These are phyloP conservation scores for Mus pahari DNA, from an alignment of 2,113 vertebrate genomes.

Conservation along the genomic window DNA sequence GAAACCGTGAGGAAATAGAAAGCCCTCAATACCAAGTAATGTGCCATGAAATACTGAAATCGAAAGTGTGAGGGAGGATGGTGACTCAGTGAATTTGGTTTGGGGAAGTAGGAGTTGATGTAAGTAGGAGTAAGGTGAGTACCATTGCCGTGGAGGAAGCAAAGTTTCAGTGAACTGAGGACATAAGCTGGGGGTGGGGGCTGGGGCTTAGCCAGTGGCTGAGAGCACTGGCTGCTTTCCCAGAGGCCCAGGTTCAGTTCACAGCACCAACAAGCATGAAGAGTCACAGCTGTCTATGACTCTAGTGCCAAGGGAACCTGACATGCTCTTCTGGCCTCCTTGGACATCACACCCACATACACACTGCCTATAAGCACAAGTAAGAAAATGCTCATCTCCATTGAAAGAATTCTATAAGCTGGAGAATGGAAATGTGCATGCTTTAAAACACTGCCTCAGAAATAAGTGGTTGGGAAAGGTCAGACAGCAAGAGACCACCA, in stretches of 20 bases:
- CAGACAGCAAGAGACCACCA: neutral
- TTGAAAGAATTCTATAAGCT: neutral
- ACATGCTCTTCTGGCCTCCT: neutral
- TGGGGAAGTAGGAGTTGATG: neutral
- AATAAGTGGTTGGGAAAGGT: neutral
- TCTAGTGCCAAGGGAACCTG: neutral
- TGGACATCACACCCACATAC: neutral
- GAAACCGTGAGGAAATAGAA: neutral
- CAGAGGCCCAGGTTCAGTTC: neutral
- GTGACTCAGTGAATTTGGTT: neutral
- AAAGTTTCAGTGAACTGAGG: neutral
- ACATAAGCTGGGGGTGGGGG: neutral
- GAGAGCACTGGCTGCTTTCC: neutral
- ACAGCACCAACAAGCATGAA: too few relatives aligned
- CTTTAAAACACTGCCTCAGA: neutral
- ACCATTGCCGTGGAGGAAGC: neutral
- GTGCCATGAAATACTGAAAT: neutral
- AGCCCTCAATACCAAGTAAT: neutral
- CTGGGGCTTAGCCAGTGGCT: too few relatives aligned
- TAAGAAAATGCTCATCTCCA: neutral
- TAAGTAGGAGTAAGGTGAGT: neutral
- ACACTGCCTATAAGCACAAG: neutral
- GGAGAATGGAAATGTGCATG: neutral
- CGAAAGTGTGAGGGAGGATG: neutral
- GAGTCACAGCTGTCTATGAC: too few relatives aligned